These are phyloP conservation scores for Sus scrofa DNA, from an alignment of 2,113 vertebrate species.

Conservation along the genomic window T2T-Sscrofa CM000830.6:29253001-29253500, in stretches of 20 bases:
- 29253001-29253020: too few species aligned
- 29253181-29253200: neutral
- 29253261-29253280: too few species aligned
- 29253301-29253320: neutral
- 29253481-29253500: conserved; percentile 5
- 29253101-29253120: neutral
- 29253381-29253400: neutral
- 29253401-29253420: neutral
- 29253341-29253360: neutral
- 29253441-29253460: neutral
- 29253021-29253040: neutral
- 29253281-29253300: neutral
- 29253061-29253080: neutral
- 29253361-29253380: neutral
- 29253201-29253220: neutral
- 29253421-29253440: neutral
- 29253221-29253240: neutral
- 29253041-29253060: neutral
- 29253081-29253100: neutral
- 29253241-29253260: neutral
- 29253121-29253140: neutral
- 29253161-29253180: neutral
- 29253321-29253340: neutral
- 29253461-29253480: conserved; percentile 31
- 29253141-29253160: neutral